These are phyloP conservation scores for Falco punctatus DNA, from an alignment of 2,113 vertebrate genomes.

Conservation along the genomic window DNA sequence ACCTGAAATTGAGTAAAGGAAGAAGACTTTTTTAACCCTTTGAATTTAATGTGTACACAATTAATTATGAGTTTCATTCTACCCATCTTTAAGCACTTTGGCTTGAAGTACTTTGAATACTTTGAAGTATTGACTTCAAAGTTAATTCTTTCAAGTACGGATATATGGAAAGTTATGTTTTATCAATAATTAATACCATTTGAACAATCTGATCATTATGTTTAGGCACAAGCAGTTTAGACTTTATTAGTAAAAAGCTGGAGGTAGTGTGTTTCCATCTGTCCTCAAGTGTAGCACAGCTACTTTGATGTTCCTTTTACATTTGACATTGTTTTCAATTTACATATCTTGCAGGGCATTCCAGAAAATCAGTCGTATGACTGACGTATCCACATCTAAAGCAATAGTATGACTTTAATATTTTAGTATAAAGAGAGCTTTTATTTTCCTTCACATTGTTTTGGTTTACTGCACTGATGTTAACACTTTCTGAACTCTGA, in stretches of 20 bases:
- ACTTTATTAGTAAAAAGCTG: background rate
- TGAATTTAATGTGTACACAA: background rate
- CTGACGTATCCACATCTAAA: slow-evolving; percentile 7
- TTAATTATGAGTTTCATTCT: background rate
- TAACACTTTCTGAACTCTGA: background rate
- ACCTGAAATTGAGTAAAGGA: background rate
- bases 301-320: slow-evolving; percentile 1
- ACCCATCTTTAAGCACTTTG: background rate
- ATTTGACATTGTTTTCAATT: slow-evolving; percentile 28
- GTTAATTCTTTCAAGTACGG: background rate
- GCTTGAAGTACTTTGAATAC: background rate
- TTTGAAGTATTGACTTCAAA: background rate
- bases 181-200: slow-evolving; percentile 10
- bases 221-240: background rate
- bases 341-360: background rate
- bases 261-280: background rate
- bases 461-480: background rate
- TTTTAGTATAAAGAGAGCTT: background rate
- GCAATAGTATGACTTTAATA: background rate
- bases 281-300: background rate
- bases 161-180: background rate
- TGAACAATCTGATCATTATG: slow-evolving; percentile 12
- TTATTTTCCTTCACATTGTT: background rate
- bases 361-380: background rate
- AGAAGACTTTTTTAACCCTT: background rate